Evolutionary conservation across 1,140 invertebrate species (phyloP).

Genomic region (Drosophila bipectinata): DNA sequence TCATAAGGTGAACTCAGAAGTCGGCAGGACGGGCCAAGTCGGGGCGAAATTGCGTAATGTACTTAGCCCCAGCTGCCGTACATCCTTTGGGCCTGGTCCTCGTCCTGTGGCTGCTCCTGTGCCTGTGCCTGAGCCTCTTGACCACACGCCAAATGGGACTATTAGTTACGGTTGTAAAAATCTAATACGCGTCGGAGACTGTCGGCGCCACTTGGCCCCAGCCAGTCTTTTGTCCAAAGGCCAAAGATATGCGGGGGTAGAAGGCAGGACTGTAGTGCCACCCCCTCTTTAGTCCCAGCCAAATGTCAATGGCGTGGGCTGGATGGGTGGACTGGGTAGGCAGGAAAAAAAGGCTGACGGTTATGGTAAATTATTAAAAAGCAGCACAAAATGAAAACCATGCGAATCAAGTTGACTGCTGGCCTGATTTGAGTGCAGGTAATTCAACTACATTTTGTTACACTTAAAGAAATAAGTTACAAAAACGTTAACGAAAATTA

Average conservation of each 20-base stretch:
- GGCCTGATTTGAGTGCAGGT: slow-evolving; percentile 70
- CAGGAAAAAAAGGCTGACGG: slow-evolving; percentile 61
- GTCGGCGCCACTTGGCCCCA: slow-evolving; percentile 60
- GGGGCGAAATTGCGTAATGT: slow-evolving; percentile 65
- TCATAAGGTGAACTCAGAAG: slow-evolving; percentile 67
- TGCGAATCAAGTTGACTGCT: slow-evolving; percentile 56
- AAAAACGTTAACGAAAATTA: too few species aligned
- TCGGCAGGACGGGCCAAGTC: neutral
- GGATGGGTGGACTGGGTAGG: slow-evolving; percentile 8
- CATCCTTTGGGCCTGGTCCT: slow-evolving; percentile 32
- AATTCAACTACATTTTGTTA: slow-evolving; percentile 53
- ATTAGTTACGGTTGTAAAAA: slow-evolving; percentile 83
- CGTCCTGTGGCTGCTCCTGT: neutral
- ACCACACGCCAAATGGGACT: slow-evolving; percentile 80
- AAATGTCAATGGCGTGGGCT: slow-evolving; percentile 52
- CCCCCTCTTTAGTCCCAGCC: neutral
- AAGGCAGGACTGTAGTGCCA: slow-evolving; percentile 35
- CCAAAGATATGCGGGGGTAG: slow-evolving; percentile 8
- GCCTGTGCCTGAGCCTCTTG: slow-evolving; percentile 49
- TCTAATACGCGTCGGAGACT: slow-evolving; percentile 74
- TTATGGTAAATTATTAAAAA: slow-evolving; percentile 83
- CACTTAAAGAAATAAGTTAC: slow-evolving; percentile 10
- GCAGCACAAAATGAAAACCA: slow-evolving; percentile 67
- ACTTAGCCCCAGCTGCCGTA: slow-evolving; percentile 71
- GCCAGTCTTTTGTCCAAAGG: slow-evolving; percentile 28